Percentiles rank a stretch among this genome's conserved stretches.
Evolutionary conservation across 2,113 vertebrate genomes (phyloP).

Genomic region (Gavialis gangeticus): DNA sequence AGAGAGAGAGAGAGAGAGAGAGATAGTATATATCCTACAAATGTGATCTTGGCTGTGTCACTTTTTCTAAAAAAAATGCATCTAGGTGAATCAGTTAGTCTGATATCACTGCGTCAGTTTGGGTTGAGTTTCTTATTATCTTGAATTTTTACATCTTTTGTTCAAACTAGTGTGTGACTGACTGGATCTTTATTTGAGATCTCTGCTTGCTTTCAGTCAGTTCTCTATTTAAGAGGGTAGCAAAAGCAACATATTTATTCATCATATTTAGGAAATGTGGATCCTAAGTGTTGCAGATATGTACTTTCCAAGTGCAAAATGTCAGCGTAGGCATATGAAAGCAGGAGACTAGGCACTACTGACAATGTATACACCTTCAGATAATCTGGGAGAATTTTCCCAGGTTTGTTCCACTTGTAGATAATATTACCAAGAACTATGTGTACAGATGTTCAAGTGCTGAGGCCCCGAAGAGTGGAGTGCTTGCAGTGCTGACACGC

Average conservation of each 20-base stretch:
- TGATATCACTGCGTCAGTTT: slow-evolving; percentile 18
- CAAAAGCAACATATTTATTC: slow-evolving; percentile 31
- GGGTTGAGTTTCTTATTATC: slow-evolving; percentile 35
- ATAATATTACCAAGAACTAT: no score
- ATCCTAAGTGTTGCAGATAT: slow-evolving; percentile 39
- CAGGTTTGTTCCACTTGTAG: no score
- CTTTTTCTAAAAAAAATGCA: slow-evolving; percentile 18
- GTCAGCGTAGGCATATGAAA: not conserved
- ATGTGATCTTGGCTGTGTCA: slow-evolving; percentile 19
- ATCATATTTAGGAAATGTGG: slow-evolving; percentile 39
- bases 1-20: not conserved
- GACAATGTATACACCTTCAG: no score
- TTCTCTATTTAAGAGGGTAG: slow-evolving; percentile 35
- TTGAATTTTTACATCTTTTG: slow-evolving; percentile 26
- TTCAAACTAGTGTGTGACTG: slow-evolving; percentile 32
- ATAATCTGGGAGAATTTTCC: no score
- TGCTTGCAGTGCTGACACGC: no score
- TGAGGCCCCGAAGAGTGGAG: no score
- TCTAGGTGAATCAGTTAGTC: not conserved
- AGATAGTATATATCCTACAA: slow-evolving; percentile 5
- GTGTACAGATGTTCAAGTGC: no score
- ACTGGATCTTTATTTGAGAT: slow-evolving; percentile 37
- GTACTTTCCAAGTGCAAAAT: slow-evolving; percentile 3
- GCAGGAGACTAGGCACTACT: not conserved
- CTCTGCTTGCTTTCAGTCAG: slow-evolving; percentile 33